These are phyloP conservation scores for Drosophila repletoides DNA, from an alignment of 1,140 invertebrate species.

Conservation along the genomic window DNA sequence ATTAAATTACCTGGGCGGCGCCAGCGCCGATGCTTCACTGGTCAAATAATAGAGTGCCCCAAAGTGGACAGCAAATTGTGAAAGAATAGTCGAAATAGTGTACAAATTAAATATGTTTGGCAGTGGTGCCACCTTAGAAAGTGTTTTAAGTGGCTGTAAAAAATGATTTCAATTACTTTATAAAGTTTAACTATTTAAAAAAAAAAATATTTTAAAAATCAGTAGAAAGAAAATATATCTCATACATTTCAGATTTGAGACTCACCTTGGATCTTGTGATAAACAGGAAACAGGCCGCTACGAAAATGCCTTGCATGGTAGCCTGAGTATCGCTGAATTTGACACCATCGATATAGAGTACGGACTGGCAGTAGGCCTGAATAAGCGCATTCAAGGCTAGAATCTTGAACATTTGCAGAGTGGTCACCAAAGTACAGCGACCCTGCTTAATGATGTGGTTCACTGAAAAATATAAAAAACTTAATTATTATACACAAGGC, in stretches of 20 bases:
- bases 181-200: too few relatives aligned
- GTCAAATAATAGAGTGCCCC: conserved; percentile 95
- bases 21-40: conserved; percentile 87
- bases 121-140: conserved; percentile 96
- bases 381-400: conserved; percentile 99
- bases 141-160: conserved; percentile 92
- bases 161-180: not conserved
- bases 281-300: conserved; percentile 98
- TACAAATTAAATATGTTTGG: conserved; percentile 99
- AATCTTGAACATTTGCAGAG: conserved; percentile 99
- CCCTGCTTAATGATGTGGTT: conserved; percentile 99
- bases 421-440: conserved; percentile 98
- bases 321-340: conserved; percentile 99
- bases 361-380: conserved; percentile 98
- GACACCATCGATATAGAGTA: conserved; percentile 98
- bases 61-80: conserved; percentile 98
- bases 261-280: conserved; percentile 98
- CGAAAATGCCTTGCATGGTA: conserved; percentile 95
- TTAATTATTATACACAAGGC: too few relatives aligned
- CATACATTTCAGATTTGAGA: too few relatives aligned
- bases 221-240: too few relatives aligned
- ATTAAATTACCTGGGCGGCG: conserved; percentile 86
- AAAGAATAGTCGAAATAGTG: conserved; percentile 96
- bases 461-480: too few relatives aligned
- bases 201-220: too few relatives aligned